Evolutionary conservation across 2,888 invertebrate genomes (phyloP).

Genomic region (Microctonus hyperodae): DNA sequence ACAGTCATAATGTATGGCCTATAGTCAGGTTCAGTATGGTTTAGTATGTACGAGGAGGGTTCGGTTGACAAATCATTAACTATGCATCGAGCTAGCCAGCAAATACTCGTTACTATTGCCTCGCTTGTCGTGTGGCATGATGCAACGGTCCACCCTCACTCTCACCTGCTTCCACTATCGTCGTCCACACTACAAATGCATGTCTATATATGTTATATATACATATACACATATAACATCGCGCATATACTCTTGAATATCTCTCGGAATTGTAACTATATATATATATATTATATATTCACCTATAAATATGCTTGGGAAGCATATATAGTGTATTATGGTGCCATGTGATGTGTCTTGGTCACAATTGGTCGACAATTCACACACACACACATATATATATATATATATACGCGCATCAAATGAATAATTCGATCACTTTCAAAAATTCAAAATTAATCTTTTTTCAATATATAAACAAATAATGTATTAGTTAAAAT

Average conservation of each 20-base stretch:
- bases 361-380: slow-evolving; percentile 14
- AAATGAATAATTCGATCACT: slow-evolving; percentile 14
- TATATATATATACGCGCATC: background rate
- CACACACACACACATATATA: no score
- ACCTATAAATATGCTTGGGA: slow-evolving; percentile 48
- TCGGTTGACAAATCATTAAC: slow-evolving; percentile 64
- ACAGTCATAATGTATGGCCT: slow-evolving; percentile 60
- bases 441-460: background rate
- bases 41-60: slow-evolving; percentile 41
- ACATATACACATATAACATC: no score
- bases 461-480: background rate
- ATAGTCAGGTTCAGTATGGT: slow-evolving; percentile 34
- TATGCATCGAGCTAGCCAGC: slow-evolving; percentile 63
- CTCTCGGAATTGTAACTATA: background rate
- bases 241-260: background rate
- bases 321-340: slow-evolving; percentile 42
- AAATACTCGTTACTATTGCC: slow-evolving; percentile 61
- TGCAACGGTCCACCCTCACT: slow-evolving; percentile 27
- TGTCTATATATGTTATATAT: background rate
- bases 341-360: slow-evolving; percentile 17
- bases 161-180: slow-evolving; percentile 25
- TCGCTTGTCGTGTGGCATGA: slow-evolving; percentile 30
- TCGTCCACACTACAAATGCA: slow-evolving; percentile 26
- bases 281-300: slow-evolving; percentile 47
- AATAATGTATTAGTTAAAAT: no score